phyloP scores from a whole-genome alignment of 2,113 vertebrate genomes.

The Petaurus breviceps region DNA sequence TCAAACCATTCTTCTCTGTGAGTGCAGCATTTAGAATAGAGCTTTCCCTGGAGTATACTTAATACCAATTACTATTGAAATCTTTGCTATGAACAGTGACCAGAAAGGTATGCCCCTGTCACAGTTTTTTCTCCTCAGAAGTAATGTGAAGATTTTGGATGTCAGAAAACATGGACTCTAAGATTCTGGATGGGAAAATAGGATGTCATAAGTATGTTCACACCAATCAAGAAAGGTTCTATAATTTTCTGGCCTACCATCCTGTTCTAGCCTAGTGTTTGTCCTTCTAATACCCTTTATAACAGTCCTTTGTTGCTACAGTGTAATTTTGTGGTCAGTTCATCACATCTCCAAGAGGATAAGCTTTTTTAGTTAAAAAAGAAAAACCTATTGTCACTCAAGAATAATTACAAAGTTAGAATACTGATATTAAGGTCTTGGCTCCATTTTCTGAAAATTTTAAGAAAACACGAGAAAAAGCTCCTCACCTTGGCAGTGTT shows the following conservation, averaged over 20 bases:
- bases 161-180: background rate
- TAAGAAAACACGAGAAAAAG: slow-evolving; percentile 6
- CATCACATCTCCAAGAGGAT: background rate
- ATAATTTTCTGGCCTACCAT: background rate
- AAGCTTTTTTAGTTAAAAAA: background rate
- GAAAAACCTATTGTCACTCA: background rate
- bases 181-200: background rate
- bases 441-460: background rate
- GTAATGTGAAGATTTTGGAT: background rate
- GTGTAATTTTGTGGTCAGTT: background rate
- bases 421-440: background rate
- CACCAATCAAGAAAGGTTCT: background rate
- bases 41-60: background rate
- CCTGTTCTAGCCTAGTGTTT: background rate
- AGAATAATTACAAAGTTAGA: background rate
- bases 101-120: background rate
- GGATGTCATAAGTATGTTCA: background rate
- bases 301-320: background rate
- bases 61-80: background rate
- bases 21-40: too few relatives aligned
- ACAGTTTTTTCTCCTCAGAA: background rate
- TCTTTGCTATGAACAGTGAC: slow-evolving; percentile 5
- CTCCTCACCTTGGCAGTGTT: slow-evolving; percentile 82
- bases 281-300: background rate
- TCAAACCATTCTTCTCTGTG: background rate